Evolutionary conservation across 2,113 vertebrate species (phyloP).

Genomic region (Parotia lawesii): DNA sequence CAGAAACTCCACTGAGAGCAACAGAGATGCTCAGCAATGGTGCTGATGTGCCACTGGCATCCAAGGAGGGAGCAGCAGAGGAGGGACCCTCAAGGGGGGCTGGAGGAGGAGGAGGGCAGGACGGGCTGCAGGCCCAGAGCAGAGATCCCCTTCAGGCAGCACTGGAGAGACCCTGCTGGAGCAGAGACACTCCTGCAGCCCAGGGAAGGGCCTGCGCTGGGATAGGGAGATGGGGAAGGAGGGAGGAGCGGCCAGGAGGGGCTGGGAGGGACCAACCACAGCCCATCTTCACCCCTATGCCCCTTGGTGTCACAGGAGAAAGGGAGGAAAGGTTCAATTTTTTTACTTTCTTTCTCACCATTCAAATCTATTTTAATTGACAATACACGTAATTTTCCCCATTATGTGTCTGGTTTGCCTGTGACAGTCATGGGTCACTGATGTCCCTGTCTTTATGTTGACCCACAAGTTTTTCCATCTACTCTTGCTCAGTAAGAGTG

Average conservation of each 20-base stretch:
- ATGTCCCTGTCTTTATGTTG: neutral
- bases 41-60: neutral
- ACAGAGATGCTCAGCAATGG: neutral
- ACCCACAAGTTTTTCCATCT: neutral
- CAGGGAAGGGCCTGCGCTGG: neutral
- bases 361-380: neutral
- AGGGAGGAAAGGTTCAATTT: neutral
- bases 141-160: neutral
- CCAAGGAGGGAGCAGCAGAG: neutral
- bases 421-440: neutral
- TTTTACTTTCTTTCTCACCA: neutral
- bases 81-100: neutral
- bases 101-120: neutral
- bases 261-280: rapidly evolving
- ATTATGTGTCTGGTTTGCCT: neutral
- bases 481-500: neutral
- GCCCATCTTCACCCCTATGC: rapidly evolving
- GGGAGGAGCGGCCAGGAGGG: rapidly evolving
- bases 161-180: neutral
- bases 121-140: neutral
- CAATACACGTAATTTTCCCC: neutral
- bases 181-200: neutral
- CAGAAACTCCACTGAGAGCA: neutral
- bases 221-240: neutral
- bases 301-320: rapidly evolving